A percentile compares a stretch with the other conserved stretches of the same genome.
phyloP scores from a whole-genome alignment of 2,797 vertebrate genomes.

The Todus mexicanus region DNA sequence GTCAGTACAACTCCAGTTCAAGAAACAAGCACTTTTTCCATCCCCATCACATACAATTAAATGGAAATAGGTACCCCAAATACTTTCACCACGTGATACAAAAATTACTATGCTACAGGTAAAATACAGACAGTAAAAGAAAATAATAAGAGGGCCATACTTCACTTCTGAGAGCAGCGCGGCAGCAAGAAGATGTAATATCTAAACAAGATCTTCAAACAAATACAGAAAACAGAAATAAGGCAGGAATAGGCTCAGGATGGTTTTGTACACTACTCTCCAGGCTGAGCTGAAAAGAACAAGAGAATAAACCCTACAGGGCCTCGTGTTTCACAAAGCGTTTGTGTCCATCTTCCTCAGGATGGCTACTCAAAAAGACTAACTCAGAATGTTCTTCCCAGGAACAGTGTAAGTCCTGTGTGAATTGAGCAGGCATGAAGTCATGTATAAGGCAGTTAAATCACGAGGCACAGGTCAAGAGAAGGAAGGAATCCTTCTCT shows the following conservation, averaged over 20 bases:
- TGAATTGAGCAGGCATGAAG: background rate
- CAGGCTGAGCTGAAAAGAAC: background rate
- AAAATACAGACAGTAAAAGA: background rate
- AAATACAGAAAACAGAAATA: background rate
- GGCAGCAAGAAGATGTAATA: background rate
- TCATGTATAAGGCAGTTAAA: background rate
- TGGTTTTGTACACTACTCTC: background rate
- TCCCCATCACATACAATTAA: background rate
- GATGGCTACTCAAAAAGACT: background rate
- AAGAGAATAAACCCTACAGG: background rate
- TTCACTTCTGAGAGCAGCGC: background rate
- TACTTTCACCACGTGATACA: background rate
- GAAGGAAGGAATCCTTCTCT: background rate
- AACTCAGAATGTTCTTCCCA: background rate
- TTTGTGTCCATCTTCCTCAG: background rate
- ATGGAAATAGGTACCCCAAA: background rate
- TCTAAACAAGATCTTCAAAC: background rate
- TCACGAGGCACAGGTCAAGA: background rate
- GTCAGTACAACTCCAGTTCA: background rate
- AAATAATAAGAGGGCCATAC: background rate
- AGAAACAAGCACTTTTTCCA: background rate
- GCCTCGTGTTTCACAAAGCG: background rate
- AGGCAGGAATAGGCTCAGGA: background rate
- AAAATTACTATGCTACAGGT: background rate
- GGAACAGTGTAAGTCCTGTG: background rate